These are phyloP conservation scores for Caerostris darwini DNA, from an alignment of 1,140 invertebrate species.

Conservation along the genomic window DNA sequence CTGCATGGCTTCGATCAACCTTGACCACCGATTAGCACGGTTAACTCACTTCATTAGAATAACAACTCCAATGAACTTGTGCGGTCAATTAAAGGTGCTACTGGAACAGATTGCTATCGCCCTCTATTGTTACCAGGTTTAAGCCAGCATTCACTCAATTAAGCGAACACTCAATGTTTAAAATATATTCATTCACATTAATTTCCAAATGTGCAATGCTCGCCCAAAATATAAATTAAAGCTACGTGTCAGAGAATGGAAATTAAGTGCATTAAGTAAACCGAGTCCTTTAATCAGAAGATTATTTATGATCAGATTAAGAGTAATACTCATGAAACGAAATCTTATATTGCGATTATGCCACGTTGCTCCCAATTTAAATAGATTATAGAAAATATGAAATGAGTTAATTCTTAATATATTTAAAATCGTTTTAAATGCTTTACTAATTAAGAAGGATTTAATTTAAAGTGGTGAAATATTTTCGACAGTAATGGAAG, in stretches of 20 bases:
- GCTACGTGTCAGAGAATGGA: not conserved
- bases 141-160: not conserved
- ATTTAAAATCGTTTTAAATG: too few species aligned
- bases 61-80: not conserved
- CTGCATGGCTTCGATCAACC: not conserved
- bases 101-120: not conserved
- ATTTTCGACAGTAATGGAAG: too few species aligned
- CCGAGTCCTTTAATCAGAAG: too few species aligned
- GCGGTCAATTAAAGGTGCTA: not conserved
- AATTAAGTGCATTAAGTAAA: too few species aligned
- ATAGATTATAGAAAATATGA: too few species aligned
- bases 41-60: conserved; percentile 16
- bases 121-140: not conserved
- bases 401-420: too few species aligned
- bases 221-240: conserved; percentile 4
- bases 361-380: too few species aligned
- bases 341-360: too few species aligned
- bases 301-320: too few species aligned
- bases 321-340: too few species aligned
- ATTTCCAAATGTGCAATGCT: not conserved
- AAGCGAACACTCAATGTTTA: not conserved
- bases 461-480: too few species aligned
- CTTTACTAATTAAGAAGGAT: too few species aligned
- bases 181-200: conserved; percentile 1
- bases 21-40: not conserved